Evolutionary conservation across 1,140 invertebrate genomes (phyloP).

Genomic region (Charaxes varanes): DNA sequence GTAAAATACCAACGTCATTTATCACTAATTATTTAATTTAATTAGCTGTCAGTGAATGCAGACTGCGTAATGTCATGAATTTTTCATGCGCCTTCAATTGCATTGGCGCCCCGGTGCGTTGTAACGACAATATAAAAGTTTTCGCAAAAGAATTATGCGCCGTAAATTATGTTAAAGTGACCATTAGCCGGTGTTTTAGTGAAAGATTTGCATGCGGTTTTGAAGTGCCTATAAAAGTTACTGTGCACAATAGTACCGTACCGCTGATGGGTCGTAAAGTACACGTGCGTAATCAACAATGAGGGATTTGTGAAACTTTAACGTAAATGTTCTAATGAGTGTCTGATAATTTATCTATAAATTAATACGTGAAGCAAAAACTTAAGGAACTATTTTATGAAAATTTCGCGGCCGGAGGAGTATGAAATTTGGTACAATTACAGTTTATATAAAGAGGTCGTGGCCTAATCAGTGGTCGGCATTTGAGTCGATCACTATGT

Average conservation of each 20-base stretch:
- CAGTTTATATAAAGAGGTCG: too few species aligned
- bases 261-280: constrained; percentile 13
- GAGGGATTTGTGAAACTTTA: constrained; percentile 6
- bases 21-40: too few species aligned
- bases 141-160: constrained; percentile 38
- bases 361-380: too few species aligned
- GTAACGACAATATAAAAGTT: constrained; percentile 44
- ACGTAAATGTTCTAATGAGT: constrained; percentile 4
- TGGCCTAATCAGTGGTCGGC: too few species aligned
- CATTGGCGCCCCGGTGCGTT: constrained; percentile 34
- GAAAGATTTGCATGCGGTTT: constrained; percentile 31
- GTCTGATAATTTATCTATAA: too few species aligned
- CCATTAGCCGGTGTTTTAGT: constrained; percentile 30
- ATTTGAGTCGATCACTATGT: too few species aligned
- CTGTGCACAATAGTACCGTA: constrained; percentile 21
- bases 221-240: constrained; percentile 38
- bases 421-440: too few species aligned
- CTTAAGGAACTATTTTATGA: too few species aligned
- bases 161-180: constrained; percentile 54
- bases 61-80: constrained; percentile 29
- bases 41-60: constrained; percentile 29
- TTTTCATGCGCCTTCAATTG: constrained; percentile 42
- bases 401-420: too few species aligned
- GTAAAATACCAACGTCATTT: too few species aligned
- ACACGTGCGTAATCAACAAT: constrained; percentile 14